phyloP scores from a whole-genome alignment of 2,797 vertebrate genomes.

The Scleropages formosus region DNA sequence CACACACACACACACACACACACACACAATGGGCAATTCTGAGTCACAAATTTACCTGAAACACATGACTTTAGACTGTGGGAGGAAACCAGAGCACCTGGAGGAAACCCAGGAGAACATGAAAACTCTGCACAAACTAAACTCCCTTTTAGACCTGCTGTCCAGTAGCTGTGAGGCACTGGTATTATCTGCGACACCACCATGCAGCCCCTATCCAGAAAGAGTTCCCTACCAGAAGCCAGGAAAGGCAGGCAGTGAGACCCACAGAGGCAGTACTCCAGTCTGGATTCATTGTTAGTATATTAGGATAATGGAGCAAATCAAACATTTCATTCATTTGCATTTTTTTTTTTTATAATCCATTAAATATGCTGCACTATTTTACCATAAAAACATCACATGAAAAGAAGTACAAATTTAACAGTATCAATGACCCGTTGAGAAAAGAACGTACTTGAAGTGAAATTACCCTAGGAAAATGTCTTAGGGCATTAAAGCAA shows the following conservation, averaged over 20 bases:
- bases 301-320: conserved; percentile 27
- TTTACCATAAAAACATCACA: background rate
- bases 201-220: background rate
- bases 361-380: conserved; percentile 16
- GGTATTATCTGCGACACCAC: background rate
- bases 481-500: background rate
- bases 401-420: background rate
- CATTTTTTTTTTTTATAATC: conserved; percentile 35
- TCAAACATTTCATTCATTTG: conserved; percentile 38
- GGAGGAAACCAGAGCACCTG: too few relatives aligned
- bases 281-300: conserved; percentile 3
- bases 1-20: too few relatives aligned
- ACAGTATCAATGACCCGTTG: conserved; percentile 11
- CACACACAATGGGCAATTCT: too few relatives aligned
- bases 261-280: background rate
- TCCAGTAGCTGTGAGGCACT: too few relatives aligned
- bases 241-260: background rate
- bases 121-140: too few relatives aligned
- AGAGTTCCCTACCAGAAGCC: background rate
- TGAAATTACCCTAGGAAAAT: background rate
- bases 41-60: too few relatives aligned
- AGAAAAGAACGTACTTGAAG: conserved; percentile 10
- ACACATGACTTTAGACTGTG: too few relatives aligned
- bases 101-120: too few relatives aligned
- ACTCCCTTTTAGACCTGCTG: too few relatives aligned